phyloP scores from a whole-genome alignment of 2,888 invertebrate species.

The Hypomecis atomaria region DNA sequence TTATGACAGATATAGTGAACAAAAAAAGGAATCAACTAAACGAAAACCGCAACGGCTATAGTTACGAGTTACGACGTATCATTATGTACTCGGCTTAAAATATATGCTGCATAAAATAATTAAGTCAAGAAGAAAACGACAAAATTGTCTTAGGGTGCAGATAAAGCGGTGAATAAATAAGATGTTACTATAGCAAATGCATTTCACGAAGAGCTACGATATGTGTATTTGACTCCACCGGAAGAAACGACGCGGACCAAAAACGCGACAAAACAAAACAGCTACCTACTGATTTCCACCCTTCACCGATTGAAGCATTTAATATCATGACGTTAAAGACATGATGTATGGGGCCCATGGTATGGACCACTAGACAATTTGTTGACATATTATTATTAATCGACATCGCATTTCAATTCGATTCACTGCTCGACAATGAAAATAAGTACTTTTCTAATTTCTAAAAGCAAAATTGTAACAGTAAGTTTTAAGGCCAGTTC shows the following conservation, averaged over 20 bases:
- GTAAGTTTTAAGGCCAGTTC: too few relatives aligned
- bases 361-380: too few relatives aligned
- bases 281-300: constrained; percentile 18
- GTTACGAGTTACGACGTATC: background rate
- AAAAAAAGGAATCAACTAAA: too few relatives aligned
- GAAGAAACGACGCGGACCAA: constrained; percentile 1
- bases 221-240: background rate
- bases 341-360: too few relatives aligned
- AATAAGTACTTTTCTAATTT: too few relatives aligned
- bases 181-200: constrained; percentile 2
- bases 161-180: background rate
- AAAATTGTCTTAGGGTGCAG: background rate
- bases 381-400: too few relatives aligned
- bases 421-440: too few relatives aligned
- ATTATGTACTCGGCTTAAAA: background rate
- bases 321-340: too few relatives aligned
- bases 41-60: background rate
- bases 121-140: background rate
- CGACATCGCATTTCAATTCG: too few relatives aligned
- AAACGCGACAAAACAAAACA: constrained; percentile 12
- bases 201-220: background rate
- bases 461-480: too few relatives aligned
- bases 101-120: constrained; percentile 10
- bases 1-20: too few relatives aligned
- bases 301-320: constrained; percentile 4